Base-by-base conservation (phyloP, 2,797 vertebrate genomes). In the Choloepus didactylus region DNA sequence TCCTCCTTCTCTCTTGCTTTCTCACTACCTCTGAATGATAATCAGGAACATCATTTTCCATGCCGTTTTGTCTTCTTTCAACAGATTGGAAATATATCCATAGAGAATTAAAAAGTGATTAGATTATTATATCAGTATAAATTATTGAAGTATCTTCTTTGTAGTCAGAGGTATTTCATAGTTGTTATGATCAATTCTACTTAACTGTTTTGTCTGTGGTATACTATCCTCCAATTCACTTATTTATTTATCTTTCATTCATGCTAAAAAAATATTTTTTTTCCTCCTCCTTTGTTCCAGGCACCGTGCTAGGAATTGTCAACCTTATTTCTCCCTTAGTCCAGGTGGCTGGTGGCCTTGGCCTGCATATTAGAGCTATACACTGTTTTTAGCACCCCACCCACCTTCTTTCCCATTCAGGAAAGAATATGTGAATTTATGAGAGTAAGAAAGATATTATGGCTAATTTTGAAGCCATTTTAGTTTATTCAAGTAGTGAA, bases 361-460 rank as follows among this genome's bases (percentile, higher is more conserved):
- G 12, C 35, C 73, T 41, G 10, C 19, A 9, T 84, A 35, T 70
- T 60, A 80, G 46, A 29, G 11, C 60, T 76, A n/a, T 3, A 29
- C 0, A 16, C n/a, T 35, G 27, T 77, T 84, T 87, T 79, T 56
- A 82, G 44, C 23, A 49, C 12, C 49, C 49, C 49, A 49, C 11
- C 23, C 21, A 10, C 19, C 5, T 56, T 25, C 11, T 73, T 54
- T 35, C 19, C 38, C 44, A 41, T 18, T 89, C n/a, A 77, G 29
- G 49, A 73, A 90, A 75, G 46, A 91, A 19, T 89, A 69, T 81
- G 10, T 93, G 29, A 95, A 97, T 87, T 94, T 15, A 89, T 23
- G 77, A 23, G 77, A 91, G 70, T 94, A 27, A 73, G 41, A 73
- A 64, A 90, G 54, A 64, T 87, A 2, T 27, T 64, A 15, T 72